A percentile compares a stretch with the other conserved stretches of the same genome.
These are phyloP conservation scores for Mythimna pallens DNA, from an alignment of 2,888 invertebrate genomes.

Conservation along the genomic window DNA sequence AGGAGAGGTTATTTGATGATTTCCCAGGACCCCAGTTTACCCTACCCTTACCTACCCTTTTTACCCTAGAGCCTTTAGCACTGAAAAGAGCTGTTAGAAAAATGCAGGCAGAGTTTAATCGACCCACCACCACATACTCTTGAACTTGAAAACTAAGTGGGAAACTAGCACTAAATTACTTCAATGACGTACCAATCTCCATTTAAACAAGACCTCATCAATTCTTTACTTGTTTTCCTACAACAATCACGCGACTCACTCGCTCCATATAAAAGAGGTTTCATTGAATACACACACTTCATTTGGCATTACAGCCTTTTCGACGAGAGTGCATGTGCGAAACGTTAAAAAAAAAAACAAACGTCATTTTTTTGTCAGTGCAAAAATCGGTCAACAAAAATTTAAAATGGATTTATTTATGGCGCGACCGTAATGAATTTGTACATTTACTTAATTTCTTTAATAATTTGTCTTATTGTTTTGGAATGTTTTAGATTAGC, in stretches of 20 bases:
- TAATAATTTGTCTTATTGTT: neutral
- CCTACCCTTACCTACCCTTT: no score
- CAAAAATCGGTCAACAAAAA: conserved; percentile 1
- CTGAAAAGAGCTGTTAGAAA: no score
- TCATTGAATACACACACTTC: conserved; percentile 35
- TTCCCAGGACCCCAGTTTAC: no score
- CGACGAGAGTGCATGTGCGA: conserved; percentile 18
- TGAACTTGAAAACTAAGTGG: conserved; percentile 28
- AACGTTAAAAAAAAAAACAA: conserved; percentile 12
- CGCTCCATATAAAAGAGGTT: conserved; percentile 55
- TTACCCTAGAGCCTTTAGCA: no score
- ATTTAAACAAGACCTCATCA: conserved; percentile 52
- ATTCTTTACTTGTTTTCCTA: conserved; percentile 62
- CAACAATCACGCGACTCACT: conserved; percentile 55
- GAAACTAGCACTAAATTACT: conserved; percentile 18
- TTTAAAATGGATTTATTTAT: conserved; percentile 25
- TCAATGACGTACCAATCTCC: conserved; percentile 32
- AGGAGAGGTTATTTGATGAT: no score
- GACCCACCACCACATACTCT: neutral
- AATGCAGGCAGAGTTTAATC: neutral
- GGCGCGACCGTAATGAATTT: conserved; percentile 8
- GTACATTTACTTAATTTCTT: conserved; percentile 19
- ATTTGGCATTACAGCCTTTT: conserved; percentile 45
- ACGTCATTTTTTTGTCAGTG: conserved; percentile 4
- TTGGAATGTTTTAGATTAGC: conserved; percentile 1